Percentiles rank a stretch among this genome's conserved stretches.
Conservation (phyloP, 2,888 invertebrate genomes). For the Amphipyra berbera region DNA sequence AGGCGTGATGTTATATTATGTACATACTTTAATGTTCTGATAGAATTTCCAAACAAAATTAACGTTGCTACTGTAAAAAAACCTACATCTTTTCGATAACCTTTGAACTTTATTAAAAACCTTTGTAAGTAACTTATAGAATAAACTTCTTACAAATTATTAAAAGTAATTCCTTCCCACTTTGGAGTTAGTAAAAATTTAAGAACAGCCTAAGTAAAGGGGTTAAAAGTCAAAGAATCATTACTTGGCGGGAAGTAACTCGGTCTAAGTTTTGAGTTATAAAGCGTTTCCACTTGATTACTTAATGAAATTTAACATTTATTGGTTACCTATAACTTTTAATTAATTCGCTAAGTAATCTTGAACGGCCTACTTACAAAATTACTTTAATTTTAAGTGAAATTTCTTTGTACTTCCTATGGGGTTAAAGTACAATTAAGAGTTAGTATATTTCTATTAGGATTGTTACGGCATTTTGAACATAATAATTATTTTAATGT, state of each 20-base stretch:
- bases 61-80: background rate
- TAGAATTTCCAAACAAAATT: slow-evolving; percentile 5
- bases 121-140: slow-evolving; percentile 31
- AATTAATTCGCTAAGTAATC: slow-evolving; percentile 23
- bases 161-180: slow-evolving; percentile 23
- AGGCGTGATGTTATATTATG: no score
- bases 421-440: background rate
- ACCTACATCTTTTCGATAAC: no score
- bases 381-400: background rate
- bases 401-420: background rate
- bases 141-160: slow-evolving; percentile 41
- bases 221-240: slow-evolving; percentile 29
- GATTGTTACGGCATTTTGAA: no score
- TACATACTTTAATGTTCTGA: background rate
- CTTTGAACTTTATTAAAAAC: slow-evolving; percentile 8
- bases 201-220: slow-evolving; percentile 13
- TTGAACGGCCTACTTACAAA: background rate
- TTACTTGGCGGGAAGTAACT: slow-evolving; percentile 20
- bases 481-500: no score
- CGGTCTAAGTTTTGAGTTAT: slow-evolving; percentile 16
- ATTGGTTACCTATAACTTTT: slow-evolving; percentile 22
- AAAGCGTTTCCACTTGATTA: slow-evolving; percentile 22
- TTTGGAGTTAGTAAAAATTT: slow-evolving; percentile 23
- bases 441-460: background rate
- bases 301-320: slow-evolving; percentile 31